These are phyloP conservation scores for Bombus difficillimus DNA, from an alignment of 1,140 invertebrate species.

Conservation along the genomic window DNA sequence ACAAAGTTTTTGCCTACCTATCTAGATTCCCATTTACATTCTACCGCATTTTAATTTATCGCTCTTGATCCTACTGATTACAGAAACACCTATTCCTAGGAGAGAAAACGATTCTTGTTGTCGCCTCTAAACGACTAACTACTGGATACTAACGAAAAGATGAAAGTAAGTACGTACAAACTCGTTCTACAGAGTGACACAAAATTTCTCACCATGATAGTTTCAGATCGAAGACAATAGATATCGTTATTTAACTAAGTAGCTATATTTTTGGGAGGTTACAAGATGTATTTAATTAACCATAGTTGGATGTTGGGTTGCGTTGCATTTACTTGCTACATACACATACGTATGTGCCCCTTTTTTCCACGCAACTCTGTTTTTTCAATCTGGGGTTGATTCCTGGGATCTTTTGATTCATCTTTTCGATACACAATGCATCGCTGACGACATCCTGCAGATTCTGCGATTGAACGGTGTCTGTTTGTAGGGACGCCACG, in stretches of 20 bases:
- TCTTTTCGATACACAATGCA: constrained; percentile 58
- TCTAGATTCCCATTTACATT: constrained; percentile 61
- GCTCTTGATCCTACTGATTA: constrained; percentile 53
- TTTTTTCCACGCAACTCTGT: not conserved
- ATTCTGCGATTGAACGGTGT: constrained; percentile 62
- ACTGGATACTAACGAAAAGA: not conserved
- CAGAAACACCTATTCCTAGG: constrained; percentile 27
- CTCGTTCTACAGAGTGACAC: not conserved
- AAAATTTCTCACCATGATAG: not conserved
- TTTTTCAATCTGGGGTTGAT: constrained; percentile 1
- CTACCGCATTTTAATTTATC: constrained; percentile 66
- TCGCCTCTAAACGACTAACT: not conserved
- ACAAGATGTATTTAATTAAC: not conserved
- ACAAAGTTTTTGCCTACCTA: constrained; percentile 14
- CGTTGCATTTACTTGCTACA: too few species aligned
- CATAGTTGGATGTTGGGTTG: not conserved
- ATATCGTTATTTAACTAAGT: not conserved
- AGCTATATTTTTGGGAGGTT: not conserved
- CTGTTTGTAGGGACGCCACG: constrained; percentile 68
- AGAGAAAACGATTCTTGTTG: not conserved
- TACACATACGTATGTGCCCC: not conserved
- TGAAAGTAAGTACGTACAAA: not conserved
- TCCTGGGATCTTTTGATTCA: constrained; percentile 52
- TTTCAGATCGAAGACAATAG: not conserved
- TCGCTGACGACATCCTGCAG: constrained; percentile 62